Base-by-base conservation (phyloP, 2,797 vertebrate species). In the Lindbergichthys nudifrons region DNA sequence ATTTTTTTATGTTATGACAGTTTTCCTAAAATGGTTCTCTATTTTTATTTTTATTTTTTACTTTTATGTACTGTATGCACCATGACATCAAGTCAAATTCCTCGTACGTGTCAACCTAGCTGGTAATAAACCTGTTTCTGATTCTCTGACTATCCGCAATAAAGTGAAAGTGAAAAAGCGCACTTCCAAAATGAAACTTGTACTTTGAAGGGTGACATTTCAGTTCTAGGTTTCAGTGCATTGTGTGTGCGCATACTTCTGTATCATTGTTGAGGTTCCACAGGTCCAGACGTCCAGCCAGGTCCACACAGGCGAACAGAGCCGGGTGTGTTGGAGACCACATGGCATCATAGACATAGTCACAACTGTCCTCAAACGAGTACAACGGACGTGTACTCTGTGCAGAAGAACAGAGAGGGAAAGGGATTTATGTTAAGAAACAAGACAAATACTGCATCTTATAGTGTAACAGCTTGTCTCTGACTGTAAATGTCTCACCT, bases 181-280 rank as follows among this genome's bases (percentile, higher is more conserved):
- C 26, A 26, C 8, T 36, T 36, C 30, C 10, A 30, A 26, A 45
- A 67, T 41, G 21, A 32, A 15, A 41, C 15, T 18, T 3, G 13
- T 21, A 6, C 3, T 50, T 58, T 39, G 11, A 59, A n/a, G 7
- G n/a, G 10, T 52, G 10, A 61, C 56, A 43, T 16, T 5, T 30
- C n/a, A 3, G 23, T 65, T 2, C 10, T 13, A 32, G 0, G 16
- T 43, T 68, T 65, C 1, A 50, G 16, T 16, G n/a, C 2, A 11
- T 7, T 39, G 41, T 41, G 16, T 50, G 13, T 62, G 11, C 48
- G 23, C 65, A 83, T 90, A 99, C 98, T 94, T 99, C 98, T 1
- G 97, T 99, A 77, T 99, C 98, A 52, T 96, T 98, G 93, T 99
- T 99, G 82, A 99, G 97, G 93, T 99, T 99, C 98, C 98, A 99